These are phyloP conservation scores for Acronicta psi DNA, from an alignment of 2,888 invertebrate genomes.

Conservation along the genomic window DNA sequence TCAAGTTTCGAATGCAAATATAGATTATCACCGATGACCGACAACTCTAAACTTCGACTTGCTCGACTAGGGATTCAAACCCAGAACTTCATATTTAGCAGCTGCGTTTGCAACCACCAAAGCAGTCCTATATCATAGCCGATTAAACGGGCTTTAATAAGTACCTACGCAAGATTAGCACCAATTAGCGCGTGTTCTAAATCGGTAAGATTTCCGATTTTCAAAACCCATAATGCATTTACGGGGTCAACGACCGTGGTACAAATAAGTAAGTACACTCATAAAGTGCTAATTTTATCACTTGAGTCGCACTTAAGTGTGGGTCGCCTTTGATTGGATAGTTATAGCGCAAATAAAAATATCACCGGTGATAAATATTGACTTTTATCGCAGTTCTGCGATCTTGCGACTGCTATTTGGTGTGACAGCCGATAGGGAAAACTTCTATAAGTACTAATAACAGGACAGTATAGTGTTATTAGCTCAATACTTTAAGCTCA, in stretches of 20 bases:
- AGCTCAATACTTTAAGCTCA: not conserved
- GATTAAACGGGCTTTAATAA: conserved; percentile 39
- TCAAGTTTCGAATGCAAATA: conserved; percentile 17
- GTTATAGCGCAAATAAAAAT: conserved; percentile 59
- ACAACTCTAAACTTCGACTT: too few species aligned
- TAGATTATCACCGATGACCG: too few species aligned
- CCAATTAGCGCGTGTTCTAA: conserved; percentile 49
- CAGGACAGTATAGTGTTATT: not conserved
- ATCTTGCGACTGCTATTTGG: conserved; percentile 22
- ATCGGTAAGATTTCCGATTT: conserved; percentile 46
- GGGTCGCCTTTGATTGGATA: conserved; percentile 61
- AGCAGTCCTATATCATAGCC: conserved; percentile 21
- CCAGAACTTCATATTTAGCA: not conserved
- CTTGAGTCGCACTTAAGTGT: conserved; percentile 65
- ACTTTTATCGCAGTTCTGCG: conserved; percentile 49
- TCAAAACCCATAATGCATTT: conserved; percentile 41
- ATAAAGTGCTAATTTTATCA: conserved; percentile 79
- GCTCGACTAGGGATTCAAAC: not conserved
- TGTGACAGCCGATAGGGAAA: conserved; percentile 17
- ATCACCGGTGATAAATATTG: conserved; percentile 61
- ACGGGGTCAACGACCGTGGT: conserved; percentile 57
- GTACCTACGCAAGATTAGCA: conserved; percentile 31
- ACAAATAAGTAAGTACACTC: conserved; percentile 70
- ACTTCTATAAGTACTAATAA: conserved; percentile 17
- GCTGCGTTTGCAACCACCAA: too few species aligned